Evolutionary conservation across 2,797 vertebrate genomes (phyloP).

Genomic region (Apogon hyalosoma): DNA sequence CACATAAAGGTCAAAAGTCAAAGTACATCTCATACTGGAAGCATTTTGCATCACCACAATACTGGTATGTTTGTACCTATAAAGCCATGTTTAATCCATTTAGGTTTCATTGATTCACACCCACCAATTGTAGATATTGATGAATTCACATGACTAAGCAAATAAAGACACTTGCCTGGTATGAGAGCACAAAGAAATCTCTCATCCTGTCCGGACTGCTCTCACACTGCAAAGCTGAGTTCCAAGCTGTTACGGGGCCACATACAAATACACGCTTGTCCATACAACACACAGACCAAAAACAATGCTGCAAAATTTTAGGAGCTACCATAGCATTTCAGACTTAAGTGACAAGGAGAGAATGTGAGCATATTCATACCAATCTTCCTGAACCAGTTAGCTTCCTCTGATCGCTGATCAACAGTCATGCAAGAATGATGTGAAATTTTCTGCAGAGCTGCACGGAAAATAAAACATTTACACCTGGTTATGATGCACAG

Average conservation of each 20-base stretch:
- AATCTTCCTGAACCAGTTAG: constrained; percentile 94
- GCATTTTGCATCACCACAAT: not conserved
- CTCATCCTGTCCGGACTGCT: constrained; percentile 86
- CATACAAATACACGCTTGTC: constrained; percentile 18
- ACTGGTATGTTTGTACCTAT: not conserved
- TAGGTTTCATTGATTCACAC: constrained; percentile 44
- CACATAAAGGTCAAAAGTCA: constrained; percentile 3
- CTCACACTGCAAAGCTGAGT: constrained; percentile 88
- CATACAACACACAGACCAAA: constrained; percentile 10
- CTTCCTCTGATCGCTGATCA: constrained; percentile 80
- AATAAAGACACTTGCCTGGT: constrained; percentile 84
- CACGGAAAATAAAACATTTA: constrained; percentile 38
- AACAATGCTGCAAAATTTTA: constrained; percentile 37
- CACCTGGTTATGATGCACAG: constrained; percentile 1
- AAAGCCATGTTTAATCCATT: constrained; percentile 27
- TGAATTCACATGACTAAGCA: constrained; percentile 37
- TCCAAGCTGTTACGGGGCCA: constrained; percentile 89
- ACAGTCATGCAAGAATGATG: constrained; percentile 59
- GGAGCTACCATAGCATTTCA: constrained; percentile 18
- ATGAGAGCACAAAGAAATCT: constrained; percentile 92
- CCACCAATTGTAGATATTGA: constrained; percentile 34
- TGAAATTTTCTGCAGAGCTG: constrained; percentile 87
- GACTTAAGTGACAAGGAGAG: constrained; percentile 26
- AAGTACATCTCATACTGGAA: not conserved
- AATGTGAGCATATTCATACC: constrained; percentile 78